Conservation (phyloP, 2,113 vertebrate genomes). For the Xyliphius kryptos region DNA sequence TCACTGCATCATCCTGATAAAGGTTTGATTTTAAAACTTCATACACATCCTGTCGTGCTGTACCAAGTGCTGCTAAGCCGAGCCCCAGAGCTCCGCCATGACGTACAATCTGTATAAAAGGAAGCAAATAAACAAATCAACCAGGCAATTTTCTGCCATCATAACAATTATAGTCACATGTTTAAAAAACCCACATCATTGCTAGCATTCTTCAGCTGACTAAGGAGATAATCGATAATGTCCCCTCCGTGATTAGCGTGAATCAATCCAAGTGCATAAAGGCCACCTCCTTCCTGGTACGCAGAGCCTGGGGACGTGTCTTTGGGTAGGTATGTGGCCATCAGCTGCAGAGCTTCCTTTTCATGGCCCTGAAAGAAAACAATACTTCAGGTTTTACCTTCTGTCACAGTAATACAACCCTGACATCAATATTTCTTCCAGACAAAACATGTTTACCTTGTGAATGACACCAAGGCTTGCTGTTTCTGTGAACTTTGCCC, state of each 20-base stretch:
- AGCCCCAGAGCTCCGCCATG: constrained; percentile 92
- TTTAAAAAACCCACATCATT: too few species aligned
- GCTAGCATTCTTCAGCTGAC: constrained; percentile 96
- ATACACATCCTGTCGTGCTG: constrained; percentile 94
- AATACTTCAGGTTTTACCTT: too few species aligned
- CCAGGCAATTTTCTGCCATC: too few species aligned
- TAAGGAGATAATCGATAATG: constrained; percentile 96
- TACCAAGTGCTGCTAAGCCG: constrained; percentile 91
- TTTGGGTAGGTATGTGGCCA: constrained; percentile 97
- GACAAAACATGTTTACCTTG: too few species aligned
- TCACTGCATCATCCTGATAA: constrained; percentile 97
- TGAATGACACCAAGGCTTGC: constrained; percentile 98
- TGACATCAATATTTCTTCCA: too few species aligned
- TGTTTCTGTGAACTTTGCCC: constrained; percentile 98
- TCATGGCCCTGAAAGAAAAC: constrained; percentile 79
- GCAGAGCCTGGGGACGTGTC: constrained; percentile 97
- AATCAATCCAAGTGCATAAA: constrained; percentile 94
- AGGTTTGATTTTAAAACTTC: constrained; percentile 96
- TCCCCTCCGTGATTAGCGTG: constrained; percentile 97
- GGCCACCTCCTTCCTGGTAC: constrained; percentile 95
- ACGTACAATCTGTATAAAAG: constrained; percentile 99
- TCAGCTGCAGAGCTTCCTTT: constrained; percentile 94
- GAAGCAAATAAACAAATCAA: too few species aligned
- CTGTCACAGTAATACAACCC: too few species aligned
- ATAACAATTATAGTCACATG: too few species aligned